Conservation (phyloP, 2,888 invertebrate genomes). For the Pachliopta kotzebuea region DNA sequence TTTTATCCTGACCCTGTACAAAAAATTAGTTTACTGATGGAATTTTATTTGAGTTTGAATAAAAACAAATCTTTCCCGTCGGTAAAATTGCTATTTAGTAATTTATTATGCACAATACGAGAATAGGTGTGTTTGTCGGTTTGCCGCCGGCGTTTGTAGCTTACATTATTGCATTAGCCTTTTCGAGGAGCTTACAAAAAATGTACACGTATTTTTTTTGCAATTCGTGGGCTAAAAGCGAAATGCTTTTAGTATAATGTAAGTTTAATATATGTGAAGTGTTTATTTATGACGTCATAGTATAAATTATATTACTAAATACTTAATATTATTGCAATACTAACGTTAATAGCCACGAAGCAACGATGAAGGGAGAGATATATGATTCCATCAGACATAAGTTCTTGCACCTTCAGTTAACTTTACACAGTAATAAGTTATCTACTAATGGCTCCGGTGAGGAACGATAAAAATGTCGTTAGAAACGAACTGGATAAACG, state of each 20-base stretch:
- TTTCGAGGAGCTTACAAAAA: constrained; percentile 19
- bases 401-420: constrained; percentile 14
- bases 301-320: not conserved
- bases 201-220: constrained; percentile 22
- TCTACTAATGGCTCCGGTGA: constrained; percentile 17
- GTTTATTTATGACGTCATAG: not conserved
- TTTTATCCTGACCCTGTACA: not conserved
- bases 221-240: constrained; percentile 7
- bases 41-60: constrained; percentile 10
- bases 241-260: constrained; percentile 21
- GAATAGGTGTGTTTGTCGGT: constrained; percentile 17
- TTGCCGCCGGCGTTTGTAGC: constrained; percentile 19
- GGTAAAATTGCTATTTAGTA: constrained; percentile 20
- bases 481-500: constrained; percentile 12
- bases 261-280: constrained; percentile 3
- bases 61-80: constrained; percentile 3
- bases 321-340: not conserved
- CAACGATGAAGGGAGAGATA: constrained; percentile 14
- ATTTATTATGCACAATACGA: constrained; percentile 29
- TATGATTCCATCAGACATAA: constrained; percentile 20
- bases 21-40: not conserved
- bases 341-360: not conserved
- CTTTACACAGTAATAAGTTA: constrained; percentile 23
- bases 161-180: constrained; percentile 27
- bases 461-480: constrained; percentile 27